phyloP scores from a whole-genome alignment of 2,888 invertebrate species.

The Odontomyia ornata region DNA sequence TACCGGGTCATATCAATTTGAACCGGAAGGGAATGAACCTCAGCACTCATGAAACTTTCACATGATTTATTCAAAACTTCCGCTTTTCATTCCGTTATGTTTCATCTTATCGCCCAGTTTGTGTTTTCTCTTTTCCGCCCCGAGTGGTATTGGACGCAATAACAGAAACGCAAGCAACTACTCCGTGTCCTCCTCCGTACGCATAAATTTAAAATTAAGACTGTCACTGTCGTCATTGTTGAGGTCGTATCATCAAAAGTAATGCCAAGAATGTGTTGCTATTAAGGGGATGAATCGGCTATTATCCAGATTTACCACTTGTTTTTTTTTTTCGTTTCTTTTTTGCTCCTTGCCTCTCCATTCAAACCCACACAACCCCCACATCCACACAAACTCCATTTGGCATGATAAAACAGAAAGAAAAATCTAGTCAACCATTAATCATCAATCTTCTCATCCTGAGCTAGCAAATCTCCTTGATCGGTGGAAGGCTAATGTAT shows the following conservation, averaged over 20 bases:
- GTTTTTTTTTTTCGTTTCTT: not conserved
- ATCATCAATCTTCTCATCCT: slow-evolving; percentile 18
- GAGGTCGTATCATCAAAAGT: slow-evolving; percentile 24
- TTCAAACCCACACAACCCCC: too few species aligned
- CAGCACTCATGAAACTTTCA: not conserved
- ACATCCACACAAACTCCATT: too few species aligned
- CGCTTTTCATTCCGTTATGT: not conserved
- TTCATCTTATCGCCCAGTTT: not conserved
- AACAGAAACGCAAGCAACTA: not conserved
- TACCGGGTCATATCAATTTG: not conserved
- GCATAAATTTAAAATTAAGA: slow-evolving; percentile 29
- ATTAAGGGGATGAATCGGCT: slow-evolving; percentile 27
- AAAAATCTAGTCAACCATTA: slow-evolving; percentile 19
- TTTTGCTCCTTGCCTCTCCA: too few species aligned
- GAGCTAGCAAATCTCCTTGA: not conserved
- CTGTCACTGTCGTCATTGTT: slow-evolving; percentile 20
- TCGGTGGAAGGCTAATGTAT: slow-evolving; percentile 26
- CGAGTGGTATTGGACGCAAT: not conserved
- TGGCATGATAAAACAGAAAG: too few species aligned
- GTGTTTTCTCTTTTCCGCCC: not conserved
- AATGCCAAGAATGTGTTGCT: slow-evolving; percentile 32
- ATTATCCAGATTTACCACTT: slow-evolving; percentile 27
- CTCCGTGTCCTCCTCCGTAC: not conserved
- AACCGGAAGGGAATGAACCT: not conserved
- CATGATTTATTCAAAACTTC: slow-evolving; percentile 8